Conservation (phyloP, 2,888 invertebrate species). For the Lasioglossum oenotherae region DNA sequence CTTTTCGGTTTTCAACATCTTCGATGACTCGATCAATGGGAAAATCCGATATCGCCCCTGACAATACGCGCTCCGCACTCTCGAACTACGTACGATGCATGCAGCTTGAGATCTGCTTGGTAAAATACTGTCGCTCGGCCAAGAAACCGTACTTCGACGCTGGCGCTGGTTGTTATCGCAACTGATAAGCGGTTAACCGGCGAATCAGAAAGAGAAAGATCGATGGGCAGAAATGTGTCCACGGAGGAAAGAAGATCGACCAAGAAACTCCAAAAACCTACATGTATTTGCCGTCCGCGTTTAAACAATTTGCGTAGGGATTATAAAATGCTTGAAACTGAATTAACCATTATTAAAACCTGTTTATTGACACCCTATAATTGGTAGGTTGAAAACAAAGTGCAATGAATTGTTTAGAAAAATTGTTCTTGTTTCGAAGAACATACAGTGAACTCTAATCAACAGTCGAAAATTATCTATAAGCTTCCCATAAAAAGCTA, state of each 20-base stretch:
- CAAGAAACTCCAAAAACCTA: constrained; percentile 10
- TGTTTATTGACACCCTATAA: no score
- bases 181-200: constrained; percentile 60
- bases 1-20: constrained; percentile 18
- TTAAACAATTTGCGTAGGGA: not conserved
- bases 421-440: not conserved
- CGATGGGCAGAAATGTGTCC: not conserved
- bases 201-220: constrained; percentile 33
- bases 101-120: constrained; percentile 25
- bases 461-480: not conserved
- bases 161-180: constrained; percentile 65
- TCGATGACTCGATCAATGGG: constrained; percentile 4
- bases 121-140: constrained; percentile 49
- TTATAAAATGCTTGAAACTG: no score
- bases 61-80: constrained; percentile 18
- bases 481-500: not conserved
- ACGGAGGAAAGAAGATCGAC: not conserved
- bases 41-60: not conserved
- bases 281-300: constrained; percentile 24
- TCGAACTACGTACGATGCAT: not conserved
- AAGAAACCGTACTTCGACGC: constrained; percentile 54
- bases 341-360: no score
- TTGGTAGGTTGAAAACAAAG: no score
- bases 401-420: no score
- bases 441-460: not conserved